Percentiles rank a stretch among this genome's conserved stretches.
Conservation (phyloP, 2,113 vertebrate species). For the Xiphophorus maculatus region DNA sequence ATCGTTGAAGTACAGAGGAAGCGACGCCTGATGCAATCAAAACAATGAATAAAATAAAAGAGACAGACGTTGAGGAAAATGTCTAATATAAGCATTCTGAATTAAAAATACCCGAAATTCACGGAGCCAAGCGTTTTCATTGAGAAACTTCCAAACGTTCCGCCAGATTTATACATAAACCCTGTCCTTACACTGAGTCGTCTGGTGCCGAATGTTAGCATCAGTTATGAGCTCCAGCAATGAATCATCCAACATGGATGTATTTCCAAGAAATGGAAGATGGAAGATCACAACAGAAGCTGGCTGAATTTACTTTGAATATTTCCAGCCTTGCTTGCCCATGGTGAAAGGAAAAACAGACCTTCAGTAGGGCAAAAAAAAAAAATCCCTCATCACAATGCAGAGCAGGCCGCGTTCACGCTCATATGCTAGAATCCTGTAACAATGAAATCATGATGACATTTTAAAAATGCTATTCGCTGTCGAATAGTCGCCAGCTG, state of each 20-base stretch:
- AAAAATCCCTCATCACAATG: not conserved
- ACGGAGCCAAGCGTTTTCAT: not conserved
- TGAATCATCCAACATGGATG: not conserved
- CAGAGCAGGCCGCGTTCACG: not conserved
- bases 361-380: not conserved
- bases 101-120: no score
- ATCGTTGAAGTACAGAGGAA: not conserved
- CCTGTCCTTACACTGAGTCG: not conserved
- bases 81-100: no score
- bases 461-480: not conserved
- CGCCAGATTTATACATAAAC: not conserved
- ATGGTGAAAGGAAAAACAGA: not conserved
- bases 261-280: not conserved
- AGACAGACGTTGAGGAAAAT: no score
- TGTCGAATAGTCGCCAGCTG: conserved; percentile 14
- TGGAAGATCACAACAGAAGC: not conserved
- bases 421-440: conserved; percentile 1
- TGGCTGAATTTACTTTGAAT: conserved; percentile 9
- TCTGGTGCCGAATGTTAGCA: not conserved
- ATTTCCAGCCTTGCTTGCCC: conserved; percentile 12
- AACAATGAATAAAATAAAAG: no score
- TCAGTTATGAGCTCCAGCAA: not conserved
- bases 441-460: not conserved
- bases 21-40: no score
- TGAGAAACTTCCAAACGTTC: not conserved